Conservation (phyloP, 1,140 invertebrate species). For the Phthorimaea operculella region DNA sequence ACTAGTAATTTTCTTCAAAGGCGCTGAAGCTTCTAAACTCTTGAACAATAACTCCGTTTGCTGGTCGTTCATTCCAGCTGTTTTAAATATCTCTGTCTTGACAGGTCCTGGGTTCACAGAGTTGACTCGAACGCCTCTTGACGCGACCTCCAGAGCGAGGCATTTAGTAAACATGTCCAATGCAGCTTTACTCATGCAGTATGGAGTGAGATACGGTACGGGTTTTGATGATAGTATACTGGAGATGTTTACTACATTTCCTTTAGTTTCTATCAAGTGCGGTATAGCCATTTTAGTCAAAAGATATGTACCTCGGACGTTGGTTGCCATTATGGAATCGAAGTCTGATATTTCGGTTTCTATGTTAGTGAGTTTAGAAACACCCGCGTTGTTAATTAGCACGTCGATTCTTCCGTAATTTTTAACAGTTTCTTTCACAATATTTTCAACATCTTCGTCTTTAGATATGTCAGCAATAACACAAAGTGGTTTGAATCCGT, state of each 20-base stretch:
- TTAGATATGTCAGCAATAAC: constrained; percentile 74
- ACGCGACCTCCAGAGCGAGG: constrained; percentile 73
- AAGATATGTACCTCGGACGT: constrained; percentile 78
- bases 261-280: constrained; percentile 75
- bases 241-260: constrained; percentile 84
- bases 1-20: constrained; percentile 31
- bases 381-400: constrained; percentile 82
- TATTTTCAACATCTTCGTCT: constrained; percentile 71
- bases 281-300: constrained; percentile 80
- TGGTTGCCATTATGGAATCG: constrained; percentile 77
- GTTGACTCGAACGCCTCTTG: constrained; percentile 80
- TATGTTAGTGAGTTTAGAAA: constrained; percentile 66
- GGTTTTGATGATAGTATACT: constrained; percentile 76
- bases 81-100: constrained; percentile 76
- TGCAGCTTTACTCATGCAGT: constrained; percentile 84
- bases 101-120: constrained; percentile 79
- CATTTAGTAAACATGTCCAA: constrained; percentile 84
- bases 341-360: constrained; percentile 75
- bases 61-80: constrained; percentile 39
- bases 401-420: constrained; percentile 74
- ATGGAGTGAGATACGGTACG: constrained; percentile 71
- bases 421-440: constrained; percentile 70
- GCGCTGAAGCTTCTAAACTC: constrained; percentile 20
- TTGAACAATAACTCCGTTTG: constrained; percentile 26
- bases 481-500: constrained; percentile 51